Percentiles rank a stretch among this genome's conserved stretches.
Evolutionary conservation across 1,140 invertebrate genomes (phyloP).

Genomic region (Drosophila ogumai): DNA sequence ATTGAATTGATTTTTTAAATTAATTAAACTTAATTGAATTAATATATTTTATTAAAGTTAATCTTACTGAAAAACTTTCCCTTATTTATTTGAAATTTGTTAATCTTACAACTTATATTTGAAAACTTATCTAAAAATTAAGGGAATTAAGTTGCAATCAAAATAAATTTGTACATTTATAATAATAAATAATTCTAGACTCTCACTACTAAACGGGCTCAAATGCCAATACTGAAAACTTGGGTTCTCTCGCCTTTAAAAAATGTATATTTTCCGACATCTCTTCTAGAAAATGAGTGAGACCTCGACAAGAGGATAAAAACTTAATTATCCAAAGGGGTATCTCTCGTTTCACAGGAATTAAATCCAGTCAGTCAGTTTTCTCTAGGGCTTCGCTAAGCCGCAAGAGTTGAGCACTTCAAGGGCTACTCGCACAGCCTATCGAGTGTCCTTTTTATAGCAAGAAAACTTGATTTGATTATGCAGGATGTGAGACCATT

Average conservation of each 20-base stretch:
- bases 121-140: not conserved
- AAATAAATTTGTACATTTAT: not conserved
- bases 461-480: conserved; percentile 5
- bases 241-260: not conserved
- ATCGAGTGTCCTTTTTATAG: conserved; percentile 47
- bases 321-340: conserved; percentile 23
- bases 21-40: no score
- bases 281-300: not conserved
- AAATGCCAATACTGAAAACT: no score
- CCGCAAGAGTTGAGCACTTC: conserved; percentile 45
- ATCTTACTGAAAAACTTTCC: no score
- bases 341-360: conserved; percentile 24
- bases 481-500: conserved; percentile 9
- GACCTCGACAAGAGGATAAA: not conserved
- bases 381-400: conserved; percentile 20
- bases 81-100: no score
- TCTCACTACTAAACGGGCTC: no score
- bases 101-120: not conserved
- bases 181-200: no score
- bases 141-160: no score
- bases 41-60: no score
- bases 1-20: no score
- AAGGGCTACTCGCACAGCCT: conserved; percentile 31
- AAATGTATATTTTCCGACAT: not conserved
- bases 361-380: conserved; percentile 4